These are phyloP conservation scores for Aurelia sp. DNA, from an alignment of 30 jellyfish, hydroid and myxozoan species.

Conservation along the genomic window DNA sequence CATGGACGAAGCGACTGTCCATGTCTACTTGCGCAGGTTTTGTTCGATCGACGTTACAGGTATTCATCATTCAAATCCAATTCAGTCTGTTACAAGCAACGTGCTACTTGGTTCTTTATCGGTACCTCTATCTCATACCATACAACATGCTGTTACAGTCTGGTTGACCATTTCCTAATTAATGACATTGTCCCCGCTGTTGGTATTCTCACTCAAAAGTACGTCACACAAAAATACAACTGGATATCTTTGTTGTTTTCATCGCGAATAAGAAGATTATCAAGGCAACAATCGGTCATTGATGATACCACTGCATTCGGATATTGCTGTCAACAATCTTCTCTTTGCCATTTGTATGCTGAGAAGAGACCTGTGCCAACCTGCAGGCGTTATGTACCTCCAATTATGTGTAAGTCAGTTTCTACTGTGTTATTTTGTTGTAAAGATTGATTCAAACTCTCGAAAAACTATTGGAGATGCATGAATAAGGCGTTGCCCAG, in stretches of 20 bases:
- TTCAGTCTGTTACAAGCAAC: constrained; percentile 6
- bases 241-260: constrained; percentile 4
- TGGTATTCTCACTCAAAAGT: constrained; percentile 19
- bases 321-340: constrained; percentile 17
- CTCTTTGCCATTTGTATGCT: constrained; percentile 16
- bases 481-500: no score
- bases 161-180: not conserved
- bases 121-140: constrained; percentile 12
- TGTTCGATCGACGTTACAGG: constrained; percentile 28
- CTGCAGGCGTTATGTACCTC: constrained; percentile 20
- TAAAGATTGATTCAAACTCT: no score
- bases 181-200: not conserved
- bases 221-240: not conserved
- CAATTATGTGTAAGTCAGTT: constrained; percentile 18
- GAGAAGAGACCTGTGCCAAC: constrained; percentile 49
- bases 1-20: constrained; percentile 45
- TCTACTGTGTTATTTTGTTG: no score
- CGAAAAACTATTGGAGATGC: no score
- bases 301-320: constrained; percentile 19
- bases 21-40: not conserved
- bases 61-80: not conserved
- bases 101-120: constrained; percentile 37
- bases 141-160: constrained; percentile 23
- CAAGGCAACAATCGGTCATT: not conserved
- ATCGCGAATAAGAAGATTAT: not conserved